Conservation (phyloP, 2,888 invertebrate species). For the Melanostoma mellinum region DNA sequence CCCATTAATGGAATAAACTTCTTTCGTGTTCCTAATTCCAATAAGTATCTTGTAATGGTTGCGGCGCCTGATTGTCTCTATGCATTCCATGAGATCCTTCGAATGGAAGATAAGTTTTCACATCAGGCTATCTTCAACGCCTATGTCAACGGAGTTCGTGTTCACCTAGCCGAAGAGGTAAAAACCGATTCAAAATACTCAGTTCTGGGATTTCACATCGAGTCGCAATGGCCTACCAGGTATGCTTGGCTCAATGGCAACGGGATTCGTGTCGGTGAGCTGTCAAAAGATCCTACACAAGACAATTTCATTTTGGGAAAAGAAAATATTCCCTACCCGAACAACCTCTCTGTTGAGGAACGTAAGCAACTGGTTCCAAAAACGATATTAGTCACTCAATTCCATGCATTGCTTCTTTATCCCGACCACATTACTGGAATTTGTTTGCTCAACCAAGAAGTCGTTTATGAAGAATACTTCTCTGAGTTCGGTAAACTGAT, state of each 20-base stretch:
- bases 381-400: slow-evolving; percentile 93
- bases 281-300: slow-evolving; percentile 77
- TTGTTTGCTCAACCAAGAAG: slow-evolving; percentile 91
- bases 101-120: slow-evolving; percentile 90
- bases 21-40: slow-evolving; percentile 87
- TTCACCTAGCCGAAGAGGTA: slow-evolving; percentile 86
- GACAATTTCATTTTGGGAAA: slow-evolving; percentile 55
- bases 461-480: slow-evolving; percentile 93
- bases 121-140: slow-evolving; percentile 77
- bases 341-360: slow-evolving; percentile 77
- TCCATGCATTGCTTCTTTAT: slow-evolving; percentile 93
- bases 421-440: slow-evolving; percentile 92
- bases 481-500: slow-evolving; percentile 91
- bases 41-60: slow-evolving; percentile 91
- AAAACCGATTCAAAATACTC: slow-evolving; percentile 90
- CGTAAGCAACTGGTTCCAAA: slow-evolving; percentile 84
- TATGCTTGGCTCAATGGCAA: slow-evolving; percentile 95
- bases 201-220: slow-evolving; percentile 89
- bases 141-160: slow-evolving; percentile 76
- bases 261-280: slow-evolving; percentile 91
- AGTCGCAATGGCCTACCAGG: slow-evolving; percentile 87
- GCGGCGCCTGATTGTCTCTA: slow-evolving; percentile 93
- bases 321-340: slow-evolving; percentile 63
- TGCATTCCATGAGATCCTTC: slow-evolving; percentile 91
- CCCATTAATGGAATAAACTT: slow-evolving; percentile 95